A percentile compares a stretch with the other conserved stretches of the same genome.
Conservation (phyloP, 2,113 vertebrate species). For the Ictalurus furcatus region DNA sequence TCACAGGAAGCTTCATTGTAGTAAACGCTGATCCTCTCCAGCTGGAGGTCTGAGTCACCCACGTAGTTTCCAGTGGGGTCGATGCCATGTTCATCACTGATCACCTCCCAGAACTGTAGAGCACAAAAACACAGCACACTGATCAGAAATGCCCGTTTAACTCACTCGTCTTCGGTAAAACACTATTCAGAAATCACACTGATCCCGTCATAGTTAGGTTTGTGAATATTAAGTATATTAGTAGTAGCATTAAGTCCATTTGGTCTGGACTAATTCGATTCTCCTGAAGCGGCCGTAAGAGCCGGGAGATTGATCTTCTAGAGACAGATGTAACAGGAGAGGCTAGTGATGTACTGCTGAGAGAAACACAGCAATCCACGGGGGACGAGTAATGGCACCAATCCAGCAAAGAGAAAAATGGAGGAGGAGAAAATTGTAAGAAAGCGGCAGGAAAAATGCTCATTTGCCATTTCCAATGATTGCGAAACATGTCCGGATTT, state of each 20-base stretch:
- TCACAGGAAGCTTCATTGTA: constrained; percentile 88
- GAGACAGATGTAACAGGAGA: background rate
- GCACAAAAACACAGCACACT: background rate
- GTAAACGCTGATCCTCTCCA: constrained; percentile 86
- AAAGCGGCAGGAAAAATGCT: background rate
- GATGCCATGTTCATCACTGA: constrained; percentile 86
- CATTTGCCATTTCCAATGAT: background rate
- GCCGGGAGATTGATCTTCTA: constrained; percentile 18
- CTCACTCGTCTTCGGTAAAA: background rate
- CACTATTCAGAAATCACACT: background rate
- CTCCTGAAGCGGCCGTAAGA: background rate
- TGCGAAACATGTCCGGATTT: background rate
- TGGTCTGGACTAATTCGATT: background rate
- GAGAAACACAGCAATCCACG: constrained; percentile 15
- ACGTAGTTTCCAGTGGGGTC: constrained; percentile 84
- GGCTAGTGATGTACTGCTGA: background rate
- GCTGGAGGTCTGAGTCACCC: constrained; percentile 83
- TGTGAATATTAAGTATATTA: background rate
- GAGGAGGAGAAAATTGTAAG: background rate
- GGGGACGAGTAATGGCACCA: background rate
- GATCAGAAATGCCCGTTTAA: background rate
- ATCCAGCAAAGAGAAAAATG: background rate
- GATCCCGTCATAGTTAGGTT: background rate
- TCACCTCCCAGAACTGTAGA: constrained; percentile 84
- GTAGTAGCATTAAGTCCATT: background rate